These are phyloP conservation scores for Platycheirus rosarum DNA, from an alignment of 2,888 invertebrate genomes.

Conservation along the genomic window DNA sequence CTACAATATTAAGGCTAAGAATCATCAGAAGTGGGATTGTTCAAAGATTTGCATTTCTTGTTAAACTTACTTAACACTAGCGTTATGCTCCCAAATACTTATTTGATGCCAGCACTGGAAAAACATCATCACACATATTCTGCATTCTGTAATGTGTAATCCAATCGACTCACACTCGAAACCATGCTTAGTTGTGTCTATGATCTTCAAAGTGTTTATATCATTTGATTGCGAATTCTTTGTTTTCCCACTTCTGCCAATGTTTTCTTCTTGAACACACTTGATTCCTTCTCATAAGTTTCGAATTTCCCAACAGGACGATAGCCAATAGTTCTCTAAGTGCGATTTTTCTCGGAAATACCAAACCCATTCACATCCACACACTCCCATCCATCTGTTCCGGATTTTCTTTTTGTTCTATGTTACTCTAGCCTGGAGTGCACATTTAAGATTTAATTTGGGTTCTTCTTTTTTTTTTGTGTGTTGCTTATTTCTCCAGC, in stretches of 20 bases:
- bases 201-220: constrained; percentile 56
- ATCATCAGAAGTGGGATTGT: no score
- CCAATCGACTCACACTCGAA: constrained; percentile 20
- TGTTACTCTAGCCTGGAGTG: background rate
- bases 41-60: no score
- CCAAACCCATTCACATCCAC: background rate
- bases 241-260: constrained; percentile 13
- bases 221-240: constrained; percentile 40
- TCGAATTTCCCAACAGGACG: constrained; percentile 42
- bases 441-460: constrained; percentile 62
- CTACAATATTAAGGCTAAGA: no score
- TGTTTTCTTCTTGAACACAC: constrained; percentile 20
- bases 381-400: constrained; percentile 18
- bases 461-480: constrained; percentile 18
- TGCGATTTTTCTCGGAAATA: constrained; percentile 45
- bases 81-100: no score
- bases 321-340: constrained; percentile 53
- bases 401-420: background rate
- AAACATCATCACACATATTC: background rate
- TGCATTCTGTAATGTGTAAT: constrained; percentile 34
- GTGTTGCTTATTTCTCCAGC: background rate
- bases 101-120: background rate
- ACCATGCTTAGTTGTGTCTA: constrained; percentile 26
- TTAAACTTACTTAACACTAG: no score
- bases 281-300: constrained; percentile 65